Conservation (phyloP, 2,113 vertebrate species). For the Tinamus guttatus region DNA sequence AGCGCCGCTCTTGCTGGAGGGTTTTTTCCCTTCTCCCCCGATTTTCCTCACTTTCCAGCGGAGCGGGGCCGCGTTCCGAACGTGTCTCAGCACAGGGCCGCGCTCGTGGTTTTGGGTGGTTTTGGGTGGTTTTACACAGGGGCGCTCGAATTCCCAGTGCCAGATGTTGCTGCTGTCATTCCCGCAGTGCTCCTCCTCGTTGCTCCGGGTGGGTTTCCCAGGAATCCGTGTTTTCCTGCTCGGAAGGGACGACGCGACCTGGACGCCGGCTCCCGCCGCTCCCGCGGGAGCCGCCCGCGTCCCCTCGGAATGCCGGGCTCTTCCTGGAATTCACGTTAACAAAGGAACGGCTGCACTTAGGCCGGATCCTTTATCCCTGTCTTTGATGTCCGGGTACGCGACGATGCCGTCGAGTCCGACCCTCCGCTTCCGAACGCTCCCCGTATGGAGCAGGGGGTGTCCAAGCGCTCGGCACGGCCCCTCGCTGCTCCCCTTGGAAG, state of each 20-base stretch:
- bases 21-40: fast-evolving
- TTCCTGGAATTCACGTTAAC: conserved; percentile 43
- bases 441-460: not conserved
- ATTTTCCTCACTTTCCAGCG: not conserved
- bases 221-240: not conserved
- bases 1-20: not conserved
- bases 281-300: too few species aligned
- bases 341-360: not conserved
- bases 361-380: not conserved
- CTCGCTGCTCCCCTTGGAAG: not conserved
- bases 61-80: not conserved
- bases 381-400: conserved; percentile 26
- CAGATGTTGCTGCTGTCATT: not conserved
- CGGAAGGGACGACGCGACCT: not conserved
- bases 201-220: fast-evolving
- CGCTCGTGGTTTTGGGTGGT: not conserved
- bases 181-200: not conserved
- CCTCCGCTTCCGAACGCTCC: fast-evolving
- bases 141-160: not conserved
- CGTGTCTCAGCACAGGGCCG: fast-evolving
- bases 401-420: fast-evolving
- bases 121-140: not conserved
- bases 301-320: conserved; percentile 14
- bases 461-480: not conserved
- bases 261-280: fast-evolving